Evolutionary conservation across 2,888 invertebrate species (phyloP).

Genomic region (Aphidoletes aphidimyza): DNA sequence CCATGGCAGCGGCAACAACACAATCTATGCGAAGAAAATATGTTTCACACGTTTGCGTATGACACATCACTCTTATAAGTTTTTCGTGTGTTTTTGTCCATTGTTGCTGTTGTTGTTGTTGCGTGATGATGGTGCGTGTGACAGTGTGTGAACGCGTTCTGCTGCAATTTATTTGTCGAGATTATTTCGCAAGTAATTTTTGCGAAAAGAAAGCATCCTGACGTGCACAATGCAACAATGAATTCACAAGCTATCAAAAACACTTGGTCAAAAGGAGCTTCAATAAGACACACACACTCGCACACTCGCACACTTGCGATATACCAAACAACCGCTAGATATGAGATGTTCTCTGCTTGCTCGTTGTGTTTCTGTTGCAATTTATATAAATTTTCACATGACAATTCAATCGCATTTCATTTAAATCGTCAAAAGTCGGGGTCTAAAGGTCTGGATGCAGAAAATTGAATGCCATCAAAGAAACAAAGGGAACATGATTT

Average conservation of each 20-base stretch:
- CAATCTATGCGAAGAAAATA: background rate
- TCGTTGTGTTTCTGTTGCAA: no score
- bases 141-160: background rate
- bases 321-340: no score
- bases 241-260: background rate
- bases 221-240: background rate
- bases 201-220: constrained; percentile 36
- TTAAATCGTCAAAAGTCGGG: background rate
- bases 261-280: background rate
- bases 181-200: constrained; percentile 27
- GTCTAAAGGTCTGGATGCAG: background rate
- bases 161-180: constrained; percentile 44
- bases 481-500: background rate
- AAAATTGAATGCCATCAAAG: background rate
- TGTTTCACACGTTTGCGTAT: constrained; percentile 49
- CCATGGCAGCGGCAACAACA: background rate
- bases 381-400: background rate
- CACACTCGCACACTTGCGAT: no score
- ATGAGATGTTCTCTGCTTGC: no score
- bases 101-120: background rate
- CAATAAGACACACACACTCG: no score
- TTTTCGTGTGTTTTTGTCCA: background rate
- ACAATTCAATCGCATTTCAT: constrained; percentile 51
- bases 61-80: background rate
- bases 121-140: no score